Evolutionary conservation across 1,140 invertebrate species (phyloP).

Genomic region (Halesus radiatus): DNA sequence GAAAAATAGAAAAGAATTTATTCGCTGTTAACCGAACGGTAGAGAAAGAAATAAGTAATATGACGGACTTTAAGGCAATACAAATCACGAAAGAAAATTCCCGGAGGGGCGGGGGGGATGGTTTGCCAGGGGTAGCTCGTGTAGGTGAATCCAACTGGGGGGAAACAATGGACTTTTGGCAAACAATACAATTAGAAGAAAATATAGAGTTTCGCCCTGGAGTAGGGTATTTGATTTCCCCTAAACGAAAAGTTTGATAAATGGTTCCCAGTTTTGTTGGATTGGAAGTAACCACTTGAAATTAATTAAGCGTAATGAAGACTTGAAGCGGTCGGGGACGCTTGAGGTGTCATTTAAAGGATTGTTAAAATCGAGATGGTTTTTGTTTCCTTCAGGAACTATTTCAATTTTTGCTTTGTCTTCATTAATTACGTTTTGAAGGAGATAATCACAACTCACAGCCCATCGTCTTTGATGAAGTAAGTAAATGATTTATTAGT

Average conservation of each 20-base stretch:
- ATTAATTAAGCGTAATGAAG: conserved; percentile 24
- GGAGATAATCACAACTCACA: too few relatives aligned
- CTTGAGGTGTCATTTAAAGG: conserved; percentile 15
- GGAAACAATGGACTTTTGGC: conserved; percentile 25
- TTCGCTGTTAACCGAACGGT: too few relatives aligned
- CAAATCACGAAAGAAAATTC: conserved; percentile 34
- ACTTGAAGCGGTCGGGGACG: neutral
- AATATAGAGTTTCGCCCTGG: conserved; percentile 33
- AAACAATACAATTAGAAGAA: conserved; percentile 47
- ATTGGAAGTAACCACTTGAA: conserved; percentile 40
- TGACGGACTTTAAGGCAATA: conserved; percentile 12
- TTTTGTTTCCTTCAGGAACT: too few relatives aligned
- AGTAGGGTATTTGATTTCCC: conserved; percentile 44
- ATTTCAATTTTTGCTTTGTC: too few relatives aligned
- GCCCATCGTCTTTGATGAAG: too few relatives aligned
- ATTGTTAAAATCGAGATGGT: neutral
- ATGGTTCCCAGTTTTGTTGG: conserved; percentile 37
- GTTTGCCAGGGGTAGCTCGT: too few relatives aligned
- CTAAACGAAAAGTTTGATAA: conserved; percentile 43
- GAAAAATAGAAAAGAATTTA: too few relatives aligned
- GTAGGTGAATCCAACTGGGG: too few relatives aligned
- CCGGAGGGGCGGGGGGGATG: neutral
- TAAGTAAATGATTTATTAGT: neutral
- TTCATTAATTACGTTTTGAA: too few relatives aligned
- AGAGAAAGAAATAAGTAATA: neutral